Percentiles rank a stretch among this genome's conserved stretches.
phyloP scores from a whole-genome alignment of 23 tunicate genomes.

The Oikopleura albicans region DNA sequence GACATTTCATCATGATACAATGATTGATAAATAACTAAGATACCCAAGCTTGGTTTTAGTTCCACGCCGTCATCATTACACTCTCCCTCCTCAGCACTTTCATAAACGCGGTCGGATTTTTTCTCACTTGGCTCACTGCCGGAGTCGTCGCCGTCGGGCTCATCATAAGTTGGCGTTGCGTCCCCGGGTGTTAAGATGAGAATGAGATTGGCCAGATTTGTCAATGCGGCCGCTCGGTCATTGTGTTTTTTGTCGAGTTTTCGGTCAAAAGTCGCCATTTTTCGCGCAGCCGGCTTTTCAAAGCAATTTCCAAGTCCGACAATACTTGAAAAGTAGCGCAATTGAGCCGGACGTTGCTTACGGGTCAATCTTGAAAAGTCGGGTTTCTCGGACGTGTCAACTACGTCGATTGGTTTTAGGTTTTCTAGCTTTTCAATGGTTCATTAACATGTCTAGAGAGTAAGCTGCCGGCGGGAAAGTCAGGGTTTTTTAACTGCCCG shows the following conservation, averaged over 20 bases:
- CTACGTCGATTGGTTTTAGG: not conserved
- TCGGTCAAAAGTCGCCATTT: not conserved
- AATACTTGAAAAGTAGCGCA: not conserved
- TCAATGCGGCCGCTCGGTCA: not conserved
- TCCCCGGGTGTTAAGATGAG: not conserved
- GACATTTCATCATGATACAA: too few relatives aligned
- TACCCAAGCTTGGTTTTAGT: not conserved
- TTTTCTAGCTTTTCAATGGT: too few relatives aligned
- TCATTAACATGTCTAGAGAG: too few relatives aligned
- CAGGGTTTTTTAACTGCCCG: too few relatives aligned
- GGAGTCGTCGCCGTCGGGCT: not conserved
- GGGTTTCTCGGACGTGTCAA: not conserved
- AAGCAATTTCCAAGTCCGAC: not conserved
- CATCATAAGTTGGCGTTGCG: slow-evolving; percentile 1
- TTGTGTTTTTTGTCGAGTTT: not conserved
- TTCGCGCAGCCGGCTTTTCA: not conserved
- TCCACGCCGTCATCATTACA: slow-evolving; percentile 17
- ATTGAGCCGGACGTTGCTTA: not conserved
- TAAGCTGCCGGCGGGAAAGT: too few relatives aligned
- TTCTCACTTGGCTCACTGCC: not conserved
- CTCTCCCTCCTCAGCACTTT: not conserved
- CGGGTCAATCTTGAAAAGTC: not conserved
- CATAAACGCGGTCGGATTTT: not conserved
- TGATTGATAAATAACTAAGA: too few relatives aligned
- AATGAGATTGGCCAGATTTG: not conserved